Evolutionary conservation across 2,797 vertebrate species (phyloP).

Genomic region (Tympanoctomys barrerae): DNA sequence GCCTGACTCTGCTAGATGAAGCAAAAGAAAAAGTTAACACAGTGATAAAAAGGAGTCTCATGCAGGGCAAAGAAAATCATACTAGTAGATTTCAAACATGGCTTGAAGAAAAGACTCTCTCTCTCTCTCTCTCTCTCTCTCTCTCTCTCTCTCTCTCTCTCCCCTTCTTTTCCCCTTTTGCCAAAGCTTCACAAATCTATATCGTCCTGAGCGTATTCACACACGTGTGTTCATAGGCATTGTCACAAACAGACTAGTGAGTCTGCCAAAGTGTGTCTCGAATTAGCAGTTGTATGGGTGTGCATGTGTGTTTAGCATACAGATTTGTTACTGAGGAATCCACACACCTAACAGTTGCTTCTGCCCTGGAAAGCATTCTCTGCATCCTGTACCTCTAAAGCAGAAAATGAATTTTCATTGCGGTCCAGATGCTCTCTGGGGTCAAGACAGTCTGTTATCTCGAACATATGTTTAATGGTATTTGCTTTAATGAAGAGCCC

Average conservation of each 20-base stretch:
- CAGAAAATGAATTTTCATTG: constrained; percentile 68
- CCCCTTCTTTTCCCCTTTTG: accelerated
- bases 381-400: constrained; percentile 45
- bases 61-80: background rate
- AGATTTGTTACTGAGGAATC: background rate
- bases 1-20: background rate
- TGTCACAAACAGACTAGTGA: background rate
- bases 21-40: background rate
- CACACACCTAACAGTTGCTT: constrained; percentile 65
- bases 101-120: background rate
- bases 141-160: background rate
- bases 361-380: constrained; percentile 53
- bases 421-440: constrained; percentile 73
- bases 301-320: background rate
- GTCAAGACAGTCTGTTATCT: constrained; percentile 80
- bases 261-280: background rate
- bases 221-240: too few species aligned
- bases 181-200: background rate
- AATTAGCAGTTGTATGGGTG: background rate
- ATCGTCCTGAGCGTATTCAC: accelerated
- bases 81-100: background rate
- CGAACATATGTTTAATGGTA: constrained; percentile 72
- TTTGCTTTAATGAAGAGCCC: constrained; percentile 86
- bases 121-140: accelerated
- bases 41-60: accelerated